Evolutionary conservation across 1,140 invertebrate genomes (phyloP), one percentile per base, ranked within the genome.

Genomic region (Cardiocondyla obscurior): DNA sequence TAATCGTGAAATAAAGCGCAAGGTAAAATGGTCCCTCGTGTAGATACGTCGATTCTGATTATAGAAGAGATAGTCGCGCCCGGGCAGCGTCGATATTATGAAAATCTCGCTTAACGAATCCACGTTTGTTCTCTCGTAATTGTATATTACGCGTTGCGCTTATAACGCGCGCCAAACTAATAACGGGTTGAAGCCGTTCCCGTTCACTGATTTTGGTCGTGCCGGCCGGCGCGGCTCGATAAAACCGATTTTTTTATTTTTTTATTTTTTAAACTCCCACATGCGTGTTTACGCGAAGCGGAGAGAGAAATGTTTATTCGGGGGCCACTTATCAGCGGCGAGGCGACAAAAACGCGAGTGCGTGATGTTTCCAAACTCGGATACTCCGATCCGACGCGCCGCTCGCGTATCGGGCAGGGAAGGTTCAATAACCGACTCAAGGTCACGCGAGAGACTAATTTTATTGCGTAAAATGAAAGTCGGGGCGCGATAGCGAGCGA

Each of bases 351-450:
- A 85, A 57, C 64, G 76, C 39, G 44, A 79, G 44, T 44, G 74
- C 33, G 46, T 67, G 46, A 67, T 79, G 46, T 67, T 76, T 62
- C 72, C 72, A 76, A 76, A 76, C 74, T 58, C 51, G 67, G 72
- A 64, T 46, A 42, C 64, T 60, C 33, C 42, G 62, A 30, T 67
- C 12, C 25, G 69, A 46, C 44, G 64, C 83, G 60, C 82, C 81
- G 82, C 76, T 69, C 83, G 58, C 58, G 70, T 90, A 91, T 90
- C 88, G 85, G 83, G 82, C 85, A 83, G 83, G 85, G 55, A 90
- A 87, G 88, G 92, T 93, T 93, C 91, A 93, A 92, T 89, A 91
- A 91, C 89, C 92, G 92, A 85, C 86, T 83, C 87, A 90, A 92
- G 90, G 90, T 86, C 64, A 53, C 64, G 53, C 28, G 77, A 62